phyloP scores from a whole-genome alignment of 2,888 invertebrate species.

The Chromoteleia sp. region DNA sequence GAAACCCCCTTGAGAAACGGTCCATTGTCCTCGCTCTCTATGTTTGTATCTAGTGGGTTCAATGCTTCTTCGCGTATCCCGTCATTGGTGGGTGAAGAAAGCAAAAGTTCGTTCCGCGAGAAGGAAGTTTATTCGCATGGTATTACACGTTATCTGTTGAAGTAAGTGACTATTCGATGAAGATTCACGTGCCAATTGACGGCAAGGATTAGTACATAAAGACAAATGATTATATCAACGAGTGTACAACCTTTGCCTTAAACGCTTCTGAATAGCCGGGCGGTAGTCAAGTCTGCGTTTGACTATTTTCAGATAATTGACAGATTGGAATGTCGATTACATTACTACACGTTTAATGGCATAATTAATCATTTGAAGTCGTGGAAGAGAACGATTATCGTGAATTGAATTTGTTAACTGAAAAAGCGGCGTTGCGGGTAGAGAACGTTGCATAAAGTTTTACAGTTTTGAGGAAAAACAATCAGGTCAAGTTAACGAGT shows the following conservation, averaged over 20 bases:
- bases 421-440: background rate
- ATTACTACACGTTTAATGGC: slow-evolving; percentile 25
- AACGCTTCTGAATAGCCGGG: slow-evolving; percentile 10
- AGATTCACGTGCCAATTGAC: slow-evolving; percentile 68
- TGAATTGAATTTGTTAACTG: slow-evolving; percentile 15
- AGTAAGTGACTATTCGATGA: slow-evolving; percentile 59
- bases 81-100: slow-evolving; percentile 67
- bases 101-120: slow-evolving; percentile 57
- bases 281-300: background rate
- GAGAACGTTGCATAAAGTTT: slow-evolving; percentile 4
- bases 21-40: slow-evolving; percentile 68
- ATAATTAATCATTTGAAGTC: slow-evolving; percentile 22
- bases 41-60: slow-evolving; percentile 67
- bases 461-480: slow-evolving; percentile 36
- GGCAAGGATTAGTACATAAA: slow-evolving; percentile 63
- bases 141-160: slow-evolving; percentile 48
- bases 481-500: slow-evolving; percentile 42
- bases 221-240: slow-evolving; percentile 65
- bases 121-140: slow-evolving; percentile 54
- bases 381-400: background rate
- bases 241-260: slow-evolving; percentile 20
- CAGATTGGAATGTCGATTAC: slow-evolving; percentile 38
- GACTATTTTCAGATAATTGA: slow-evolving; percentile 26
- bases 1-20: slow-evolving; percentile 70
- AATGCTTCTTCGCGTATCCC: slow-evolving; percentile 62